phyloP scores from a whole-genome alignment of 2,113 vertebrate genomes.

The Muntiacus muntjak region DNA sequence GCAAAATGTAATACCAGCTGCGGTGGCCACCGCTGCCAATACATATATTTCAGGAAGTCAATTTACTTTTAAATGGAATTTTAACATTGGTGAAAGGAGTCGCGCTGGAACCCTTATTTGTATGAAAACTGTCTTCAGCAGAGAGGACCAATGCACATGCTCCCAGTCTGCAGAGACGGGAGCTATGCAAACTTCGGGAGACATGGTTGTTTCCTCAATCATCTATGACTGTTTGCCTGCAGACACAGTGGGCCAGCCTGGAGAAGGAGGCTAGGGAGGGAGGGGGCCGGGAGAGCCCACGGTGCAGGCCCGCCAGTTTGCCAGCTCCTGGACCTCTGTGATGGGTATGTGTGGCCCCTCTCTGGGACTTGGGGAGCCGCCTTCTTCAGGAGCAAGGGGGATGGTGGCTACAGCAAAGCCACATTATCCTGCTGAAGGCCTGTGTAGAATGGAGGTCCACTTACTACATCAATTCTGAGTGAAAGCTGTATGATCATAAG shows the following conservation, averaged over 20 bases:
- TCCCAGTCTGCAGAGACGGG: not conserved
- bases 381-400: not conserved
- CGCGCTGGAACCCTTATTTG: constrained; percentile 38
- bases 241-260: not conserved
- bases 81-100: constrained; percentile 57
- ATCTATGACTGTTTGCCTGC: not conserved
- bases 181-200: not conserved
- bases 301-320: not conserved
- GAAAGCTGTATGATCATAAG: not conserved
- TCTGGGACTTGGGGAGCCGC: not conserved
- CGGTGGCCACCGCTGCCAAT: constrained; percentile 21
- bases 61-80: constrained; percentile 71
- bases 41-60: constrained; percentile 61
- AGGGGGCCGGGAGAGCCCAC: not conserved
- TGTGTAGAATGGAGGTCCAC: fast-evolving
- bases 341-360: fast-evolving
- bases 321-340: not conserved
- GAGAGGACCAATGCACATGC: not conserved
- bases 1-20: constrained; percentile 29
- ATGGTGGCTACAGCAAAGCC: too few relatives aligned
- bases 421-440: not conserved
- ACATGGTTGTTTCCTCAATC: not conserved
- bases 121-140: constrained; percentile 13
- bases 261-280: not conserved
- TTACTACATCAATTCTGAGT: not conserved